These are phyloP conservation scores for Monomorium pharaonis DNA, from an alignment of 1,140 invertebrate species.

Conservation along the genomic window DNA sequence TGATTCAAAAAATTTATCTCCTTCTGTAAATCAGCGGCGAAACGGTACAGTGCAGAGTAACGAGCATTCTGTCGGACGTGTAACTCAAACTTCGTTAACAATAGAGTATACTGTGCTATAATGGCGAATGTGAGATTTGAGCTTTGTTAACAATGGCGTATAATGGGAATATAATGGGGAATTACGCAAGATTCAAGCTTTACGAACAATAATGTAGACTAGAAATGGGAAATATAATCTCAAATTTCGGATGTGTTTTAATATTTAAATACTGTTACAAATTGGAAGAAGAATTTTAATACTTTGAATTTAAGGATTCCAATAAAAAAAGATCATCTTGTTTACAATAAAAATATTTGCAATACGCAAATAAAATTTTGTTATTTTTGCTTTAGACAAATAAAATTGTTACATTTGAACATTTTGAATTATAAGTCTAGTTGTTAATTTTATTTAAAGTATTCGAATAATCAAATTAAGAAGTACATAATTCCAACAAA, in stretches of 20 bases:
- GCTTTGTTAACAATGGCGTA: constrained; percentile 14
- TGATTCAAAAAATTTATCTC: constrained; percentile 57
- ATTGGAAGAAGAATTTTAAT: neutral
- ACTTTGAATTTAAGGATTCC: neutral
- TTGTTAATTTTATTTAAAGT: neutral
- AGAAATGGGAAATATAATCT: neutral
- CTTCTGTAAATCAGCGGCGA: constrained; percentile 35
- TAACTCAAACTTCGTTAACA: constrained; percentile 35
- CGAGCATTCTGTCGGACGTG: constrained; percentile 14
- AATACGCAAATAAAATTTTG: neutral
- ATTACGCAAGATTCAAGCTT: neutral
- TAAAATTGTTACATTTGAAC: neutral
- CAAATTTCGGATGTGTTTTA: neutral
- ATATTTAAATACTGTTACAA: neutral
- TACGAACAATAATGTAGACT: neutral
- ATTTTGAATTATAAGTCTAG: neutral
- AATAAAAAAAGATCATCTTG: neutral
- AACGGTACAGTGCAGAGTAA: constrained; percentile 14
- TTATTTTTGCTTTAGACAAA: neutral
- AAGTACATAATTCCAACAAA: neutral
- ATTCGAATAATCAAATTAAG: neutral
- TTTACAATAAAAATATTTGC: neutral
- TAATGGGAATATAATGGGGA: constrained; percentile 31
- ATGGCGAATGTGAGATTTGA: neutral
- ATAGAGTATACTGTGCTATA: neutral